These are phyloP conservation scores for Amblyjoppa proteus DNA, from an alignment of 2,888 invertebrate species.

Conservation along the genomic window DNA sequence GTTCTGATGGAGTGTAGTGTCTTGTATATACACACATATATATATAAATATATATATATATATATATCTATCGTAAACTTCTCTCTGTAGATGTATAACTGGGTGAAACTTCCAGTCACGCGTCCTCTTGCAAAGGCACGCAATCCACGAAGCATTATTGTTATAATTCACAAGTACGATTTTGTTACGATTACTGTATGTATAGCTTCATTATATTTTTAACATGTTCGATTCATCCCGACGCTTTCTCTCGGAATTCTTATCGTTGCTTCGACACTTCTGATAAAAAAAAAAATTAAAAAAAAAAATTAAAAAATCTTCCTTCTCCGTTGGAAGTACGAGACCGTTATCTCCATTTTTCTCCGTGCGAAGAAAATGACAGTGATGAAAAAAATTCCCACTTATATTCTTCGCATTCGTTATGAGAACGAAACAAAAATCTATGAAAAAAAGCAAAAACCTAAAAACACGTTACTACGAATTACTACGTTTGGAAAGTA, in stretches of 20 bases:
- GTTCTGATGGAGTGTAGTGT: constrained; percentile 84
- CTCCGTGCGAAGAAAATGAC: constrained; percentile 6
- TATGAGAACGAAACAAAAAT: constrained; percentile 43
- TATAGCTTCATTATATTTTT: constrained; percentile 22
- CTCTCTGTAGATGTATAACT: constrained; percentile 65
- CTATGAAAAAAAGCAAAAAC: constrained; percentile 40
- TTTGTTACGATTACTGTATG: constrained; percentile 49
- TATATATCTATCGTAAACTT: constrained; percentile 59
- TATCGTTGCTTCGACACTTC: constrained; percentile 18
- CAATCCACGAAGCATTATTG: constrained; percentile 49
- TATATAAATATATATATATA: constrained; percentile 70
- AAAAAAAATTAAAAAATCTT: constrained; percentile 35
- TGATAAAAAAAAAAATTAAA: constrained; percentile 12
- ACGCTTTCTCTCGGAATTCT: constrained; percentile 14
- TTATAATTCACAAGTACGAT: constrained; percentile 41
- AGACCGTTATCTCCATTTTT: constrained; percentile 31
- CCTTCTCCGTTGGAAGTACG: constrained; percentile 21
- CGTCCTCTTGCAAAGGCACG: constrained; percentile 43
- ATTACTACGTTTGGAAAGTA: constrained; percentile 62
- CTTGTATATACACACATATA: constrained; percentile 83
- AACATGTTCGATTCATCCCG: constrained; percentile 13
- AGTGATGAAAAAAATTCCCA: not conserved
- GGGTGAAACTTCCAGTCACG: constrained; percentile 59
- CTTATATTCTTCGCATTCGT: constrained; percentile 45
- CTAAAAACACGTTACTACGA: constrained; percentile 58